Evolutionary conservation across 2,113 vertebrate species (phyloP), one percentile per base, ranked within the genome.

Genomic region (Trichechus manatus): DNA sequence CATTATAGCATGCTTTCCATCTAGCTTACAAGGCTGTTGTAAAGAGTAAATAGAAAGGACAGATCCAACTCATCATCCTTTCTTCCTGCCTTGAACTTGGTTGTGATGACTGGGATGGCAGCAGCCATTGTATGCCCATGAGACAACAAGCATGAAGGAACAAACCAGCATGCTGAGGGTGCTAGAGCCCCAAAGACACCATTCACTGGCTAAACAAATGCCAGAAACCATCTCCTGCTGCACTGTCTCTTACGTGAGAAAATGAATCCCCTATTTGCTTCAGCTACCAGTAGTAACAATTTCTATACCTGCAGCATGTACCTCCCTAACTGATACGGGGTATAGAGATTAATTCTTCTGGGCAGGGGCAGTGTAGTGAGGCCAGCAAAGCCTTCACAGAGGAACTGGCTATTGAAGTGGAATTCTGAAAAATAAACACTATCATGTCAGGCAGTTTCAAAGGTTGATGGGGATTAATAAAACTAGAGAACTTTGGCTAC

Each of bases 401-500:
- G 36, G 23, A 84, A 78, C 53, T n/a, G 27, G 75, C 13, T 77
- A 33, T 22, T 77, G 39, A 78, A 53, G 33, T 23, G n/a, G 64
- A 68, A 85, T 42, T 81, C 10, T 85, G 81, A 75, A 93, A 92
- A 47, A 59, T 70, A 91, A 89, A 94, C 68, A 44, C 3, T 42
- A 27, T 75, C 31, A 75, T 23, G 61, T 87, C 5, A 59, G 64
- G 75, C 27, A 42, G 77, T 72, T 87, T 66, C 44, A 66, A 70
- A 93, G 87, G 77, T 66, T 96, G 59, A 88, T 10, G 77, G 64
- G 22, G 39, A 89, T 61, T 31, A 87, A 97, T 85, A 90, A 56
- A 97, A 77, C 20, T 3, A 42, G 53, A 84, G 70, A 93, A 89
- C 14, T 72, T 72, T 33, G 79, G 66, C 7, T 27, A 82, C 2